phyloP scores from a whole-genome alignment of 1,140 invertebrate genomes.

The Adelges cooleyi region DNA sequence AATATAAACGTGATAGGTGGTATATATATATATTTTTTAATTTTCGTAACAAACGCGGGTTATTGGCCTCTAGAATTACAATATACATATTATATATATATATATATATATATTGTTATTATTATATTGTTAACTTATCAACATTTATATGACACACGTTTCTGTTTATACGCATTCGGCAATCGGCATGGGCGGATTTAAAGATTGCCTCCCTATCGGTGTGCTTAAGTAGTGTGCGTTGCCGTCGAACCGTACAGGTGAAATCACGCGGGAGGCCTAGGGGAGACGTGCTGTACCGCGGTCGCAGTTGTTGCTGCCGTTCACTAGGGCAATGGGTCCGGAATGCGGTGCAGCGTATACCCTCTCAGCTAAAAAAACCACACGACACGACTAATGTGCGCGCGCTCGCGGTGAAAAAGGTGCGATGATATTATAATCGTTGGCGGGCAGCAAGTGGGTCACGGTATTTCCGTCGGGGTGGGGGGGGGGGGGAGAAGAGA shows the following conservation, averaged over 20 bases:
- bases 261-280: background rate
- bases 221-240: no score
- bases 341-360: conserved; percentile 17
- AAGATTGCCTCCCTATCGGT: no score
- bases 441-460: background rate
- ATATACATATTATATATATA: no score
- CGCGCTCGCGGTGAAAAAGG: background rate
- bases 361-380: background rate
- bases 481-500: background rate
- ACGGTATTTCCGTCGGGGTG: background rate
- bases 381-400: background rate
- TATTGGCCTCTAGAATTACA: no score
- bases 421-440: background rate
- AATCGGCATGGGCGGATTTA: no score
- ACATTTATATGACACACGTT: no score
- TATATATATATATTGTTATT: no score
- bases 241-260: background rate
- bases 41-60: no score
- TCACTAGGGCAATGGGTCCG: conserved; percentile 28
- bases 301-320: background rate
- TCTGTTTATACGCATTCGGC: no score
- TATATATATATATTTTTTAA: no score
- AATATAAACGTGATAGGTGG: no score
- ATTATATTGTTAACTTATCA: no score
- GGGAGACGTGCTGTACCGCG: background rate